phyloP scores from a whole-genome alignment of 2,888 invertebrate genomes.

The Lingula anatina region DNA sequence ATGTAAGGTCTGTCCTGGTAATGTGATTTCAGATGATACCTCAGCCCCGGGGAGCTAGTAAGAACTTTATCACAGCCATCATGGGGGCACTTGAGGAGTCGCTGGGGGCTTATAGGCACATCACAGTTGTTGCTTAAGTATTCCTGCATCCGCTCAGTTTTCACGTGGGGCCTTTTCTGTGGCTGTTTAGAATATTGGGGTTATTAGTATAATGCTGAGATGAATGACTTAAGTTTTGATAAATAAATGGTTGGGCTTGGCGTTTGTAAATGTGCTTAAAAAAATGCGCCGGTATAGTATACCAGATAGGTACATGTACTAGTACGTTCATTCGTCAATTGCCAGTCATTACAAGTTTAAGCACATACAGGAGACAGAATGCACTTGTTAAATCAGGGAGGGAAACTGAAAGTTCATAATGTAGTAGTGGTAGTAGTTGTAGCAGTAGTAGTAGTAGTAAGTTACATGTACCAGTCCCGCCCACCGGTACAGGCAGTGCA shows the following conservation, averaged over 20 bases:
- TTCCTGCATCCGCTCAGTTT: conserved; percentile 43
- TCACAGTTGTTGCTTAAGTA: conserved; percentile 29
- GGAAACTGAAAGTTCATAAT: too few relatives aligned
- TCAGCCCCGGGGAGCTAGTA: conserved; percentile 37
- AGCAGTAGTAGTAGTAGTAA: too few relatives aligned
- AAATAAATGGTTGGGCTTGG: not conserved
- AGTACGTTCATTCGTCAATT: too few relatives aligned
- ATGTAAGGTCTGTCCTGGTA: conserved; percentile 22
- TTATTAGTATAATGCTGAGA: not conserved
- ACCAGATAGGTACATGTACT: too few relatives aligned
- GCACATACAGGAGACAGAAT: too few relatives aligned
- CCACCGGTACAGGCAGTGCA: too few relatives aligned
- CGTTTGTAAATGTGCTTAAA: not conserved
- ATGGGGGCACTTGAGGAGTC: conserved; percentile 24
- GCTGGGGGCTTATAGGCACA: conserved; percentile 17
- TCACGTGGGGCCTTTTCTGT: conserved; percentile 33
- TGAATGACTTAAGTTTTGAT: not conserved
- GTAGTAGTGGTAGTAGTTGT: too few relatives aligned
- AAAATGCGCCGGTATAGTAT: too few relatives aligned
- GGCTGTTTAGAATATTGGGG: not conserved
- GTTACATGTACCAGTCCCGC: too few relatives aligned
- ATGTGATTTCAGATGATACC: conserved; percentile 36
- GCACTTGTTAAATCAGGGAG: too few relatives aligned
- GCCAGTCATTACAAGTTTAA: too few relatives aligned
- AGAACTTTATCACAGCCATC: conserved; percentile 34